phyloP scores from a whole-genome alignment of 1,140 invertebrate genomes.

The Vanessa atalanta region DNA sequence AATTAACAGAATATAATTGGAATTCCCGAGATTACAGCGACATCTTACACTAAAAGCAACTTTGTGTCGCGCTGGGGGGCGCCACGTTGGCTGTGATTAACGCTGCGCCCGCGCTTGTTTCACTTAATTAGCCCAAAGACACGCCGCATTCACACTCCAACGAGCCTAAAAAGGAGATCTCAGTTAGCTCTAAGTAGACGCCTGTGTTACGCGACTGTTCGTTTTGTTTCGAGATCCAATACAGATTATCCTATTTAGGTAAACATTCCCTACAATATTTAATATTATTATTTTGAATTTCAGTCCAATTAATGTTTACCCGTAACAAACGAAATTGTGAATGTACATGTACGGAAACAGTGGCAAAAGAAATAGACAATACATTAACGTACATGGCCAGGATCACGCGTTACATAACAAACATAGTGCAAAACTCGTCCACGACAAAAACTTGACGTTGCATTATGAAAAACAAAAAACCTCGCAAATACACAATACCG shows the following conservation, averaged over 20 bases:
- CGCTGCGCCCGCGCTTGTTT: slow-evolving; percentile 71
- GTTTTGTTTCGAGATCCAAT: slow-evolving; percentile 46
- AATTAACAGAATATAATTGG: slow-evolving; percentile 72
- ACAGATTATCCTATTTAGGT: slow-evolving; percentile 33
- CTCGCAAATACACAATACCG: slow-evolving; percentile 71
- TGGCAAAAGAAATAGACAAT: background rate
- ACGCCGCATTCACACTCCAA: slow-evolving; percentile 66
- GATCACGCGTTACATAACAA: slow-evolving; percentile 51
- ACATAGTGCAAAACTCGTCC: slow-evolving; percentile 44
- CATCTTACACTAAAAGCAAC: slow-evolving; percentile 73
- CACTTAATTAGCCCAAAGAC: slow-evolving; percentile 71
- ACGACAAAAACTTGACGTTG: slow-evolving; percentile 58
- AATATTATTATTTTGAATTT: slow-evolving; percentile 5
- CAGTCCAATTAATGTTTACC: background rate
- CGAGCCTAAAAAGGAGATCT: slow-evolving; percentile 70
- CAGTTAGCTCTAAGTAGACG: slow-evolving; percentile 68
- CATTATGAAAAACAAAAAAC: slow-evolving; percentile 57
- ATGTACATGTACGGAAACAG: background rate
- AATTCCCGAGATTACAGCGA: slow-evolving; percentile 68
- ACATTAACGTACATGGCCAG: background rate
- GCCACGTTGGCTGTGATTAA: slow-evolving; percentile 68
- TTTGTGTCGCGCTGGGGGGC: slow-evolving; percentile 61
- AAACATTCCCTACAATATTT: background rate
- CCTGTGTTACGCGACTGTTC: slow-evolving; percentile 50
- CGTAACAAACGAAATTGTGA: background rate